phyloP scores from a whole-genome alignment of 2,113 vertebrate genomes.

The Delphinapterus leucas region DNA sequence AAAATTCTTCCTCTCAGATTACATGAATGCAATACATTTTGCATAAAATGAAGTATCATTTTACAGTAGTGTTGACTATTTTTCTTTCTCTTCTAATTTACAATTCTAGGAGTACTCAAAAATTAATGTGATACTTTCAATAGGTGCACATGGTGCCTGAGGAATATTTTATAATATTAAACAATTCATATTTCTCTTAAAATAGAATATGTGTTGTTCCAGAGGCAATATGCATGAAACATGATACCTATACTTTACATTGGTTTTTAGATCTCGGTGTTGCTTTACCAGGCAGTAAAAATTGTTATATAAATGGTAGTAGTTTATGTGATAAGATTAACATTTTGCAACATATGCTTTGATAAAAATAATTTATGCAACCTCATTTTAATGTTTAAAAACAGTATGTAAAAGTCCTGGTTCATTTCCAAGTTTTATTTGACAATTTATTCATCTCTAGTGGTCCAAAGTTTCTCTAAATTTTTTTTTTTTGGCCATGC shows the following conservation, averaged over 20 bases:
- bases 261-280: neutral
- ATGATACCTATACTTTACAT: neutral
- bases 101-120: neutral
- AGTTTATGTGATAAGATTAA: neutral
- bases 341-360: neutral
- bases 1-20: neutral
- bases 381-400: neutral
- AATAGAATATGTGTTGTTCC: neutral
- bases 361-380: constrained; percentile 22
- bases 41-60: neutral
- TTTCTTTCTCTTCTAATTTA: neutral
- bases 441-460: neutral
- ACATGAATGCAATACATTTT: neutral
- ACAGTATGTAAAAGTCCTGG: neutral
- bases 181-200: neutral
- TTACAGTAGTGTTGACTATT: neutral
- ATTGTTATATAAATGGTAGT: neutral
- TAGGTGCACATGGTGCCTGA: neutral
- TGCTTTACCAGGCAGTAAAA: neutral
- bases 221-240: neutral
- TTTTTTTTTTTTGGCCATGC: neutral
- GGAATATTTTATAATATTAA: neutral
- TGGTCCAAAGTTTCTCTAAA: neutral
- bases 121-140: neutral
- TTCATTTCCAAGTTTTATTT: neutral